A percentile compares a stretch with the other conserved stretches of the same genome.
Evolutionary conservation across 2,113 vertebrate species (phyloP).

Genomic region (Beaufortia kweichowensis): DNA sequence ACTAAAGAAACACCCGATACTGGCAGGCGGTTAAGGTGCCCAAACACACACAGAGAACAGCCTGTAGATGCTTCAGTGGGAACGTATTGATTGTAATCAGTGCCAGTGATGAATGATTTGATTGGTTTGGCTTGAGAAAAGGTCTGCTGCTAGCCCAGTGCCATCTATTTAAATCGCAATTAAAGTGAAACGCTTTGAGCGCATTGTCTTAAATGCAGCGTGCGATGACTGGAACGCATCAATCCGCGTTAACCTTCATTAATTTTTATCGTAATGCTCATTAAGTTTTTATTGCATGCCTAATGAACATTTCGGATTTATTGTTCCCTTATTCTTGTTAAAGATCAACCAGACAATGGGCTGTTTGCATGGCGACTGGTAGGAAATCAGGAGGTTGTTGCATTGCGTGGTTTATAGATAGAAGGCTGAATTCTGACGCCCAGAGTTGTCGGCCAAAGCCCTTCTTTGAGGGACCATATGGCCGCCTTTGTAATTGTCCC

Average conservation of each 20-base stretch:
- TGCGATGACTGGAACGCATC: background rate
- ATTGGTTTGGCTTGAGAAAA: conserved; percentile 31
- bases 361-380: background rate
- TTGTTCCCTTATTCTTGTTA: conserved; percentile 17
- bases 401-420: background rate
- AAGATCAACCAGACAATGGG: conserved; percentile 17
- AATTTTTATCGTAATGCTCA: conserved; percentile 9
- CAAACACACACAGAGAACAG: background rate
- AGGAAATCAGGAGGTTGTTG: conserved; percentile 24
- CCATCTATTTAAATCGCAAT: conserved; percentile 34
- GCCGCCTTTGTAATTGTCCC: conserved; percentile 61
- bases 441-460: conserved; percentile 20
- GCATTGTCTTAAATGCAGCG: conserved; percentile 37
- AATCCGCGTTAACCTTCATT: conserved; percentile 18
- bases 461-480: conserved; percentile 64
- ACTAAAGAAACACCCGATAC: conserved; percentile 17
- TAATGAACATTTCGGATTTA: conserved; percentile 31
- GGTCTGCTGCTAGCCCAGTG: background rate
- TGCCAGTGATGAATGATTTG: conserved; percentile 34
- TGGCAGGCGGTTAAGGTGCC: conserved; percentile 3
- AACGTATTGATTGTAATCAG: conserved; percentile 40
- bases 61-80: conserved; percentile 15
- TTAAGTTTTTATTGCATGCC: conserved; percentile 20
- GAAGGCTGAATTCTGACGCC: conserved; percentile 7
- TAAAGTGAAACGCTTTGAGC: conserved; percentile 13